Evolutionary conservation across 2,797 vertebrate species (phyloP), one percentile per base, ranked within the genome.

Genomic region (Chelmon rostratus): DNA sequence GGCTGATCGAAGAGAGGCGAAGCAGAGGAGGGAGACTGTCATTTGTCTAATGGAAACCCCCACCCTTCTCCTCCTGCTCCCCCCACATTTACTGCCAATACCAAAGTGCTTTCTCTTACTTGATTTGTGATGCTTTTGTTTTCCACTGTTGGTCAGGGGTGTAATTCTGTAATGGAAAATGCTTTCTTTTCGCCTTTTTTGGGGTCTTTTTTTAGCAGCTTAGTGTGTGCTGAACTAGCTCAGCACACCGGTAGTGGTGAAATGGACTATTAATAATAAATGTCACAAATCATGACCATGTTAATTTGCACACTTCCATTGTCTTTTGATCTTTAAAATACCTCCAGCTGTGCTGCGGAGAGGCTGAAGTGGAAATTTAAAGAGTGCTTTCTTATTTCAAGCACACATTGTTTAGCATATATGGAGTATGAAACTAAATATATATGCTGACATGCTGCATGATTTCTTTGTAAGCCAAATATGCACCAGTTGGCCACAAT

Each of bases 21-120:
- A 37, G 67, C 44, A 23, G 52, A 64, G 74, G 82, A 79, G 59
- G 31, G 74, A 81, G 77, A 77, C 72, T 91, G 85, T 93, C 83
- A 94, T 96, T 93, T 93, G 78, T 88, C 83, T 94, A 94, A 95
- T 95, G 94, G 93, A 91, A 79, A 70, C 54, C 35, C 65, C 76
- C 37, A 5, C 33, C 85, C 21, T 16, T 19, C 50, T 57, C 31
- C 40, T 3, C 19, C 46, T 56, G 28, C 53, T 54, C 23, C 64
- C 31, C 71, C 61, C 61, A 35, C 78, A 42, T 80, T 80, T 77
- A 84, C 72, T 76, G 78, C 66, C 75, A 71, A 53, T 77, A 83
- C 68, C 40, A 78, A 73, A 81, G 61, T 47, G 72, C 69, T 66
- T 68, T 63, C 64, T 63, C 31, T 63, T 11, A 3, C 25, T 49